A percentile compares a stretch with the other conserved stretches of the same genome.
Conservation (phyloP, 2,888 invertebrate genomes). For the Chrysolina oricalcia region DNA sequence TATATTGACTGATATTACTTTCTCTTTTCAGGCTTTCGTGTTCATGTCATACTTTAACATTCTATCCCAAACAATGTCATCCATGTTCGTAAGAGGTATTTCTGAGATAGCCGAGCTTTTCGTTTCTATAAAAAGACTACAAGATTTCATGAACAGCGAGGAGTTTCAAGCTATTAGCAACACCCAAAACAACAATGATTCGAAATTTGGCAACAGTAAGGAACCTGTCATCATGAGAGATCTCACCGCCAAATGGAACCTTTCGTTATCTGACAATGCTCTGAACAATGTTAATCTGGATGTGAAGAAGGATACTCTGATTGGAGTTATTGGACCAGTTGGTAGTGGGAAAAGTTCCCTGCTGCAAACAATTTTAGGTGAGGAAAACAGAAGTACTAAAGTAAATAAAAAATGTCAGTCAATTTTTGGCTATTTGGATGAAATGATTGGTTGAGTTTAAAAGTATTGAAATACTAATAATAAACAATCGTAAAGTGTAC, state of each 20-base stretch:
- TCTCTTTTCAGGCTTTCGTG: constrained; percentile 72
- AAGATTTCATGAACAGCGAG: constrained; percentile 68
- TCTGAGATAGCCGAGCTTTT: constrained; percentile 72
- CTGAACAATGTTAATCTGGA: constrained; percentile 64
- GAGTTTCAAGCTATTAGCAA: constrained; percentile 58
- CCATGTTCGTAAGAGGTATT: constrained; percentile 74
- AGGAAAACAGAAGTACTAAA: not conserved
- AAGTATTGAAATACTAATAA: no score
- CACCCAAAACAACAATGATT: constrained; percentile 60
- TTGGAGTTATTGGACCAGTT: constrained; percentile 76
- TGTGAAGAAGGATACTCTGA: constrained; percentile 67
- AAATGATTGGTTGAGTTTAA: no score
- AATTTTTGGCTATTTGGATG: no score
- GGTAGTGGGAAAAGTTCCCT: constrained; percentile 80
- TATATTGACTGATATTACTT: no score
- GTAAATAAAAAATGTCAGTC: no score
- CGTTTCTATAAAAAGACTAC: constrained; percentile 71
- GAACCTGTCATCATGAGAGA: constrained; percentile 62
- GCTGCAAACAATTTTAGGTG: constrained; percentile 79
- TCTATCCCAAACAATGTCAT: constrained; percentile 75
- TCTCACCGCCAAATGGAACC: constrained; percentile 68
- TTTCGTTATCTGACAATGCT: constrained; percentile 63
- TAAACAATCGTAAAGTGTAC: no score
- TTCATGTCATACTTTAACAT: constrained; percentile 75
- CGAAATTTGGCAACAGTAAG: constrained; percentile 51